Base-by-base conservation (phyloP, 2,888 invertebrate species). In the Parelbella ahira region DNA sequence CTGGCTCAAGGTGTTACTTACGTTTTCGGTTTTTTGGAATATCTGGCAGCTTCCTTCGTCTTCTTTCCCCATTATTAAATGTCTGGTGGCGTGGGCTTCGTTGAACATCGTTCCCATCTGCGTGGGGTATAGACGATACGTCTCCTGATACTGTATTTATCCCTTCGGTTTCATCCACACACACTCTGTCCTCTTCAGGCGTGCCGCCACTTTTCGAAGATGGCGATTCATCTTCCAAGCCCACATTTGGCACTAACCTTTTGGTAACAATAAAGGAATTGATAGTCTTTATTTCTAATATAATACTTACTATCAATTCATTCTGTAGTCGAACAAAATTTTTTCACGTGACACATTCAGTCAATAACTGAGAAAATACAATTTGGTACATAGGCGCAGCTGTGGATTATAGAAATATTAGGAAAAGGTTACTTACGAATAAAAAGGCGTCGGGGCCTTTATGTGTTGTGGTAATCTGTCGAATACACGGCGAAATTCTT, bases 11-110 rank as follows among this genome's bases (percentile, higher is more conserved):
- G 5, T 2, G 9, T n/a, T 49, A 77, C 92, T 92, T 76, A 95
- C 95, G 91, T 91, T 94, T 95, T 75, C 93, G 94, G 63, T 93
- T 93, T 75, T 95, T 96, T 2, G 96, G 96, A 59, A 96, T 96
- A 82, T 96, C 96, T 19, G 96, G 96, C 12, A 96, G 88, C 82
- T 94, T 94, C 80, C 96, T 89, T 59, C 97, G 88, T 62, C 93
- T 90, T 50, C 95, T 88, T 67, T 93, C 92, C 5, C 86, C 88
- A 48, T 70, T 86, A 48, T 66, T 70, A 36, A 80, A 79, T 9
- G 68, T 63, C 55, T 78, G 80, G 45, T 81, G 78, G 34, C 73
- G 68, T n/a, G 79, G 78, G 51, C 76, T 83, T 15, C 71, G 60
- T 48, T 65, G 80, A 38, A 59, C 53, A 37, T 77, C 87, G 45